phyloP scores from a whole-genome alignment of 2,888 invertebrate genomes.

The Andricus quercusramuli region DNA sequence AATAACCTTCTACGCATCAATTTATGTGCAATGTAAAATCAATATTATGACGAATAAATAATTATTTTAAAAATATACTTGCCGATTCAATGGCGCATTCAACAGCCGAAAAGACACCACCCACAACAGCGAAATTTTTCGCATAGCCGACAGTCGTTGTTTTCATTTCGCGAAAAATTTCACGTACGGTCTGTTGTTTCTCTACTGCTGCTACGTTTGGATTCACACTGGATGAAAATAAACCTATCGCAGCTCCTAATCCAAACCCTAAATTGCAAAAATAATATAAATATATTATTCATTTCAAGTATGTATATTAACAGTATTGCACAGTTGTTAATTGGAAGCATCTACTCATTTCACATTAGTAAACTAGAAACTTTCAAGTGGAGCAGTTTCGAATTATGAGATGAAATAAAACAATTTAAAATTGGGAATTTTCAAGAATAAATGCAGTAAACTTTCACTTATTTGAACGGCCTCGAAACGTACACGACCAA shows the following conservation, averaged over 20 bases:
- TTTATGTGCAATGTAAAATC: conserved; percentile 32
- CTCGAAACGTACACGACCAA: too few species aligned
- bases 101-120: conserved; percentile 94
- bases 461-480: too few species aligned
- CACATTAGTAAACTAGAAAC: too few species aligned
- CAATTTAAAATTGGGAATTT: too few species aligned
- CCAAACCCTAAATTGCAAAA: conserved; percentile 87
- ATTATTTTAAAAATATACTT: conserved; percentile 68
- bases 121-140: conserved; percentile 98
- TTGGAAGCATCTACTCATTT: too few species aligned
- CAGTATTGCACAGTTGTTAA: too few species aligned
- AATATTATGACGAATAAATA: conserved; percentile 26
- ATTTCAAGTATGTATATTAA: too few species aligned
- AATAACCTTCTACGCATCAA: background rate
- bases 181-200: conserved; percentile 90
- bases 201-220: conserved; percentile 89
- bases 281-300: too few species aligned
- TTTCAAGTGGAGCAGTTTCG: too few species aligned
- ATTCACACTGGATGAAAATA: conserved; percentile 97
- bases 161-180: conserved; percentile 96
- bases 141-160: conserved; percentile 94
- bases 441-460: too few species aligned
- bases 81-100: conserved; percentile 97
- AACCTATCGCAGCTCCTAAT: conserved; percentile 95
- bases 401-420: too few species aligned